Evolutionary conservation across 2,797 vertebrate genomes (phyloP), one percentile per base, ranked within the genome.

Genomic region (Ceryle rudis): DNA sequence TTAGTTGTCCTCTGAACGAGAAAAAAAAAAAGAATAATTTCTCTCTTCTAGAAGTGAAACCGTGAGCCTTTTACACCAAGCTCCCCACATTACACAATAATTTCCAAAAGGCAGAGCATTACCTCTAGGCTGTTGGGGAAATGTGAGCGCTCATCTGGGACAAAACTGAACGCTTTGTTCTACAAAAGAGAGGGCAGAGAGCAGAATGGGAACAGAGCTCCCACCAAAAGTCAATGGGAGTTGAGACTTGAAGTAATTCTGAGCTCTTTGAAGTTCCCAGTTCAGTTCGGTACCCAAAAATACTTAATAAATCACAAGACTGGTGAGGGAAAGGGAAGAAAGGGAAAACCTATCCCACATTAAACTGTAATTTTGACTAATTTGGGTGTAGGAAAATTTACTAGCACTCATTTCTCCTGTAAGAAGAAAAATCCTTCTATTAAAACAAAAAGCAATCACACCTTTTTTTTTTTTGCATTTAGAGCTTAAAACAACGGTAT

Each of bases 241-340:
- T 42, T 73, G 39, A 91, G 87, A 73, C 82, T 82, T 74, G 23
- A 84, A 94, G 89, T 83, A 82, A 84, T 90, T 90, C 62, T 81
- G 79, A 86, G 72, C 7, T 9, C 55, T 96, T 96, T 94, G 91
- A 95, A 96, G 95, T 69, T 88, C 25, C 33, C 73, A 49, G 28
- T 88, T 87, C 49, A 74, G 58, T 65, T 83, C 85, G 93, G 41
- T 69, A 90, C 55, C 46, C 54, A 72, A 90, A 91, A 93, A 62
- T 89, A 90, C 86, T 89, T 92, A 78, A 94, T 93, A 93, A 93
- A 89, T 96, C 86, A 87, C n/a, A 90, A 89, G 66, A 83, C 19
- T 60, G 91, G 28, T 75, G 41, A 82, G 64, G 8, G 88, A 95
- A 96, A 91, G 41, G 61, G 54, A 64, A 91, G 77, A 95, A 95